Percentiles rank a stretch among this genome's conserved stretches.
These are phyloP conservation scores for Monomorium pharaonis DNA, from an alignment of 1,140 invertebrate species.

Conservation along the genomic window DNA sequence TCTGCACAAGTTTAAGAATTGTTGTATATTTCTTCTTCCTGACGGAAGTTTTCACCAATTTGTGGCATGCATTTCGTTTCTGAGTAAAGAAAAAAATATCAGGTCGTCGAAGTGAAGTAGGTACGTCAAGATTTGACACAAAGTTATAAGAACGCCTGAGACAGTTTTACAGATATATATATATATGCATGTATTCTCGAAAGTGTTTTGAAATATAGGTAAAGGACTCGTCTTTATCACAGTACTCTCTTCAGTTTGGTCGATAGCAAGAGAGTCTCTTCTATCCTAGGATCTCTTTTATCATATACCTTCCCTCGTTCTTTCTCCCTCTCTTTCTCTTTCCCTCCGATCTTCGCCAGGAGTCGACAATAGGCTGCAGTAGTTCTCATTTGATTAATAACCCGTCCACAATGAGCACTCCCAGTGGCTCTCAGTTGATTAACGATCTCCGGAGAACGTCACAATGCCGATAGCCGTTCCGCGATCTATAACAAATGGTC, in stretches of 20 bases:
- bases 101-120: background rate
- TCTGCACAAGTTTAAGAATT: background rate
- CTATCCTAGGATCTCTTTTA: slow-evolving; percentile 63
- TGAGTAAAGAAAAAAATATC: background rate
- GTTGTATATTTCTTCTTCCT: background rate
- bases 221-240: slow-evolving; percentile 6
- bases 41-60: background rate
- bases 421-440: slow-evolving; percentile 84
- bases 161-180: background rate
- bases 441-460: slow-evolving; percentile 76
- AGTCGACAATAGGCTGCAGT: slow-evolving; percentile 81
- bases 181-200: background rate
- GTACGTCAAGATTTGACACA: background rate
- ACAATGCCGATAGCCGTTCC: slow-evolving; percentile 71
- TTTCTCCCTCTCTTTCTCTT: slow-evolving; percentile 24
- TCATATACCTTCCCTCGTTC: slow-evolving; percentile 26
- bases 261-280: slow-evolving; percentile 72
- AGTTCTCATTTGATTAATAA: slow-evolving; percentile 85
- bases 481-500: slow-evolving; percentile 57
- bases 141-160: background rate
- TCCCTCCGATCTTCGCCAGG: slow-evolving; percentile 73
- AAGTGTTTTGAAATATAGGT: background rate
- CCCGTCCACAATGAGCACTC: slow-evolving; percentile 81
- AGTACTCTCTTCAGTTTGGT: slow-evolving; percentile 64
- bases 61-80: background rate